phyloP scores from a whole-genome alignment of 2,113 vertebrate species.

The Toxotes chatareus region DNA sequence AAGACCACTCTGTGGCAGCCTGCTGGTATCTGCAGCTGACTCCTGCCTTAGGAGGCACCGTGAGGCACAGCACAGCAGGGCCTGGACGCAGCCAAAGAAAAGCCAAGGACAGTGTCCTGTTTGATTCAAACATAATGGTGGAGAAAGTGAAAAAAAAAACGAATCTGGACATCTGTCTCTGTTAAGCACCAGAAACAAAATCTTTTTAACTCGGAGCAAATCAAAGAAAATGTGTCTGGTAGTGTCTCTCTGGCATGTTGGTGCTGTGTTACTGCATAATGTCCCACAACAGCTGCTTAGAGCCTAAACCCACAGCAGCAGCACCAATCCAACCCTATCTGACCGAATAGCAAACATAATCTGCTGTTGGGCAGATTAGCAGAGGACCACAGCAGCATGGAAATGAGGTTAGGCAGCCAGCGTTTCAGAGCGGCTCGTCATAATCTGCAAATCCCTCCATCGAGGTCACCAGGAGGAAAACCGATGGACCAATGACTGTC shows the following conservation, averaged over 20 bases:
- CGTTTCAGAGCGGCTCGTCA: conserved; percentile 51
- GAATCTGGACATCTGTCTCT: background rate
- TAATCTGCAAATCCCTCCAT: conserved; percentile 78
- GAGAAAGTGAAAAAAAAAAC: background rate
- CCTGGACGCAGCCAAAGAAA: background rate
- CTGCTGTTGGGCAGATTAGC: conserved; percentile 78
- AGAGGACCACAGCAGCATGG: conserved; percentile 64
- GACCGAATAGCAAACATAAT: conserved; percentile 67
- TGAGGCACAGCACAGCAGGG: too few species aligned
- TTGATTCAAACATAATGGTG: too few species aligned
- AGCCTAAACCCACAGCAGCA: conserved; percentile 50
- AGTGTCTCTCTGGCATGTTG: background rate
- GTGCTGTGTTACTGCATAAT: conserved; percentile 11
- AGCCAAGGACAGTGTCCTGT: background rate
- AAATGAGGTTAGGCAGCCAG: conserved; percentile 74
- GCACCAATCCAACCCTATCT: conserved; percentile 41
- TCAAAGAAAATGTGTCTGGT: background rate
- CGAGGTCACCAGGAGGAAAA: conserved; percentile 64
- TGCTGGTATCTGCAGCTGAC: background rate
- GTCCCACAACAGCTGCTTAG: conserved; percentile 51
- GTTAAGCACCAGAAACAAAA: background rate
- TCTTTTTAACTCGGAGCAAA: background rate
- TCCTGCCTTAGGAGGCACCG: background rate
- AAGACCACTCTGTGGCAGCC: background rate
- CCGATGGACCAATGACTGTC: background rate